Base-by-base conservation (phyloP, 1,140 invertebrate species). In the Homarus americanus region DNA sequence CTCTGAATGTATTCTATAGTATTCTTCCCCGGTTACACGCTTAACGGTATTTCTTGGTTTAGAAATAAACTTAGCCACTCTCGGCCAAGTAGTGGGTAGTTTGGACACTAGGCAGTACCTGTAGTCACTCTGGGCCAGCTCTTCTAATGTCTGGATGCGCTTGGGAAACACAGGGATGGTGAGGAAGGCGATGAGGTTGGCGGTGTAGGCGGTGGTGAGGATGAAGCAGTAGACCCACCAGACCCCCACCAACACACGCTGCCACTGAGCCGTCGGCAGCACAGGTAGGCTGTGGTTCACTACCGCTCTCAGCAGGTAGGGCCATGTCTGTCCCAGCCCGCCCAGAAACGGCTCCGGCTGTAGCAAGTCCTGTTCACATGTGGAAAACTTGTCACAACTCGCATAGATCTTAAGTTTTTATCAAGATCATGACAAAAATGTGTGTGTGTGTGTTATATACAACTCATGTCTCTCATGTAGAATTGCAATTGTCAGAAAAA, bases 181-280 rank as follows among this genome's bases (percentile, higher is more conserved):
- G 44, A 82, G 53, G 80, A 82, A 82, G 80, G 80, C 80, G 49
- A 82, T 82, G 80, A 82, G 80, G 49, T 82, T 82, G 34, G 80
- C 80, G 7, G 53, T 82, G 49, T 63, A 82, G 80, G 80, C 41
- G 1, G 36, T 63, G 28, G 58, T n/a, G 28, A 82, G 44, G 80
- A 82, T 34, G 49, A 82, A 82, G 28, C 80, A 58, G 53, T 66
- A 82, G 28, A 82, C 1, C 24, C 2, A 17, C 80, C 80, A 82
- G 5, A 34, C 9, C 1, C 44, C 80, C 0, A 79, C 17, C 40
- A 79, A 79, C 24, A 79, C 20, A 20, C 76, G 40, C 24, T 79
- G 76, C 76, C 76, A 79, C 4, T 49, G 76, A 0, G 76, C 12
- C 17, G 17, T 32, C 2, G 76, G 76, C 38, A 79, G 76, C 40